Percentiles rank a stretch among this genome's conserved stretches.
phyloP scores from a whole-genome alignment of 2,888 invertebrate species.

The Cremastinae sp. region DNA sequence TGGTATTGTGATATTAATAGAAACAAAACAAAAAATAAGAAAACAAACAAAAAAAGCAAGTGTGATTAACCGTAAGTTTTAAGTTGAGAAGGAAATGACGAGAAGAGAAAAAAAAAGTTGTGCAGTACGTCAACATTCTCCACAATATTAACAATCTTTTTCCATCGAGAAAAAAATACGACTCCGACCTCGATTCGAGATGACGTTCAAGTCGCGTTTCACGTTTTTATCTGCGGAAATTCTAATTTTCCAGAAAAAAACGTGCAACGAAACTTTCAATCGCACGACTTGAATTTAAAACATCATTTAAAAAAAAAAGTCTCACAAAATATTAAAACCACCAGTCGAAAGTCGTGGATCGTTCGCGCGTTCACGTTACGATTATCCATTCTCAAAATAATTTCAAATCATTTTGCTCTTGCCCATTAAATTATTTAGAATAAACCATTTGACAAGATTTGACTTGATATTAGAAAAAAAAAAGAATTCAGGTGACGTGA shows the following conservation, averaged over 20 bases:
- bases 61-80: conserved; percentile 67
- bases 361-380: conserved; percentile 35
- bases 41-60: conserved; percentile 61
- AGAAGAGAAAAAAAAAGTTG: conserved; percentile 53
- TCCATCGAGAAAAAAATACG: conserved; percentile 23
- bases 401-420: conserved; percentile 2
- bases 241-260: too few species aligned
- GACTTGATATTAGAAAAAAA: conserved; percentile 4
- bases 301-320: not conserved
- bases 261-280: too few species aligned
- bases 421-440: not conserved
- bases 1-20: conserved; percentile 76
- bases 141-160: conserved; percentile 43
- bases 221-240: too few species aligned
- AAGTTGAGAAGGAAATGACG: conserved; percentile 60
- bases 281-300: conserved; percentile 21
- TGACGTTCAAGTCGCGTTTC: too few species aligned
- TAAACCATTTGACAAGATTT: not conserved
- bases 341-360: conserved; percentile 36
- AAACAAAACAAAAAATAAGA: conserved; percentile 46
- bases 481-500: conserved; percentile 27
- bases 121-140: conserved; percentile 50
- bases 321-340: conserved; percentile 13
- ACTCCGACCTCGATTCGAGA: too few species aligned
- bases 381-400: not conserved